Conservation (phyloP, 1,140 invertebrate genomes). For the Monomorium pharaonis region DNA sequence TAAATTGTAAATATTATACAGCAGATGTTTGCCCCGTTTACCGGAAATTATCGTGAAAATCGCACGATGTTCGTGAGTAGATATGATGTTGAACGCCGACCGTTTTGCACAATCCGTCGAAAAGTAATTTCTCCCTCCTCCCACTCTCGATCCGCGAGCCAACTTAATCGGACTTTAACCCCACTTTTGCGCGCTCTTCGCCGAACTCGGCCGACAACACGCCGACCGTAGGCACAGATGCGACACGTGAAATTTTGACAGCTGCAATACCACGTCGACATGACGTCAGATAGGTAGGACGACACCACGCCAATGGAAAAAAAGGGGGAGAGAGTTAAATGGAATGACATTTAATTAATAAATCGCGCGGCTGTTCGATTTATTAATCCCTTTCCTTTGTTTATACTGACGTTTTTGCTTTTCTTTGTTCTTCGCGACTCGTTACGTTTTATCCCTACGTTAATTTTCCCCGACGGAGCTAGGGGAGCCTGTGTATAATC, state of each 20-base stretch:
- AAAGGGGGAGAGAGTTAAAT: not conserved
- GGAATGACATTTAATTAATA: conserved; percentile 15
- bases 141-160: not conserved
- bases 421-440: not conserved
- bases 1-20: not conserved
- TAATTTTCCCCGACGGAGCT: not conserved
- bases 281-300: not conserved
- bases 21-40: not conserved
- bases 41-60: not conserved
- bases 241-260: conserved; percentile 47
- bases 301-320: not conserved
- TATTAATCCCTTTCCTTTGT: no score
- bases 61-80: not conserved
- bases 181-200: not conserved
- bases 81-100: not conserved
- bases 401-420: not conserved
- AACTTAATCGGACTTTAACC: conserved; percentile 44
- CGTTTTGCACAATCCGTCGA: not conserved
- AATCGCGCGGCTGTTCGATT: not conserved
- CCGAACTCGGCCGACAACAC: not conserved
- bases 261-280: not conserved
- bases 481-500: not conserved
- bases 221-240: not conserved
- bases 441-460: not conserved
- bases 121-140: conserved; percentile 18